Base-by-base conservation (phyloP, 2,888 invertebrate species). In the Oligia fasciuncula region DNA sequence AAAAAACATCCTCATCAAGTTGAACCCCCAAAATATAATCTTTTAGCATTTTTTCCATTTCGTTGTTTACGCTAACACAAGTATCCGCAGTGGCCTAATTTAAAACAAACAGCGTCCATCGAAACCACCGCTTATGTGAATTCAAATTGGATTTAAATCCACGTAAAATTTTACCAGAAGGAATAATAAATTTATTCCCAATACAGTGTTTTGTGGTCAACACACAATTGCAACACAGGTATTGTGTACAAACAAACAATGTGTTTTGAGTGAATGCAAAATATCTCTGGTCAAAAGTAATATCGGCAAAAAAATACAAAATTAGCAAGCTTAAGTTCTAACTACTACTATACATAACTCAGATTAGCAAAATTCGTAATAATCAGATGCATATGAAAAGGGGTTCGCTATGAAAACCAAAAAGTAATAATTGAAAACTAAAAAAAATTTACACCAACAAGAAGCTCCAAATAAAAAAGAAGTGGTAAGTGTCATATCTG, bases 91-190 rank as follows among this genome's bases (percentile, higher is more conserved):
- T 66, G 65, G 65, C 46, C 77, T 81, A 79, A 85, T 77, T 85
- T 74, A 73, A 86, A 80, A 80, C 63, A 81, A 84, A 76, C 77
- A 87, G 35, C 11, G 17, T 14, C 71, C 63, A 68, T 69, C 5
- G 66, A 46, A 74, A 78, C 70, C 68, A 66, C 57, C 51, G 72
- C 76, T 79, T 79, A 80, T 73, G 68, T 65, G 76, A 80, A 77
- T 78, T 85, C 63, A 74, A 87, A 79, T 83, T 85, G 80, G 43
- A 78, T 83, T 83, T 71, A 76, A 80, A 81, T 81, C 80, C 73
- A 51, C 51, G 46, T 76, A 76, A 80, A 85, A 76, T 87, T 77
- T 81, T 65, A 70, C 66, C 70, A 72, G 49, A 69, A 65, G 57
- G 19, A 67, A 62, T 75, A 77, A 85, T 80, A 1, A 78, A 80